Conservation (phyloP, 2,113 vertebrate genomes). For the Thinocorus orbignyianus region DNA sequence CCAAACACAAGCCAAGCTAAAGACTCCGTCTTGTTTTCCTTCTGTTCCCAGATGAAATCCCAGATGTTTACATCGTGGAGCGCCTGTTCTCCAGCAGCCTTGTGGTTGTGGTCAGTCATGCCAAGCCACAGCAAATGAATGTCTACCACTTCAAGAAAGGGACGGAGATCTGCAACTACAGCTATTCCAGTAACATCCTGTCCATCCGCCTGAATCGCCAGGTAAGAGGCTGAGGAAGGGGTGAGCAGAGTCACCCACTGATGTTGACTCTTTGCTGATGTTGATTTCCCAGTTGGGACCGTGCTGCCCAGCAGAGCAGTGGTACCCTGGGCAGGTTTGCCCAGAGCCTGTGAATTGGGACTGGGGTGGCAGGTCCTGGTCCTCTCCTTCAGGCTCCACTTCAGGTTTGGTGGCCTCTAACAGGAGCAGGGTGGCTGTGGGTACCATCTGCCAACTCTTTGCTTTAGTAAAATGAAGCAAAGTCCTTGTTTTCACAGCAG, state of each 20-base stretch:
- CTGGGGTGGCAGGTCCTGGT: not conserved
- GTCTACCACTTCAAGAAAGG: slow-evolving; percentile 98
- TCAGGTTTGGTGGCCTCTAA: not conserved
- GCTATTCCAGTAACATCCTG: slow-evolving; percentile 89
- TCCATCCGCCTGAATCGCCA: slow-evolving; percentile 91
- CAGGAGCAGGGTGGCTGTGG: not conserved
- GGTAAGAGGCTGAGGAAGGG: slow-evolving; percentile 64
- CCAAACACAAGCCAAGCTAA: not conserved
- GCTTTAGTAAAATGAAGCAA: not conserved
- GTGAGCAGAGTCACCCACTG: not conserved
- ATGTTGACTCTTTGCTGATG: not conserved
- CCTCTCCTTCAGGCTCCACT: not conserved
- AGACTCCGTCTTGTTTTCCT: not conserved
- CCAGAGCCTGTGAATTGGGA: not conserved
- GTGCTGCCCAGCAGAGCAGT: not conserved
- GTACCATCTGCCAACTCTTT: not conserved
- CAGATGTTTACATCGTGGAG: slow-evolving; percentile 92
- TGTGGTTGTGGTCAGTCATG: slow-evolving; percentile 90
- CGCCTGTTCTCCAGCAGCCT: slow-evolving; percentile 97
- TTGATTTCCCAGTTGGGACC: not conserved
- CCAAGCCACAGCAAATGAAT: slow-evolving; percentile 90
- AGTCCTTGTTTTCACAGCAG: not conserved
- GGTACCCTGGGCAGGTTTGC: not conserved
- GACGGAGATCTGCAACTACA: slow-evolving; percentile 97
- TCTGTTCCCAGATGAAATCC: slow-evolving; percentile 79